Conservation (phyloP, 2,797 vertebrate species). For the Zalophus californianus region DNA sequence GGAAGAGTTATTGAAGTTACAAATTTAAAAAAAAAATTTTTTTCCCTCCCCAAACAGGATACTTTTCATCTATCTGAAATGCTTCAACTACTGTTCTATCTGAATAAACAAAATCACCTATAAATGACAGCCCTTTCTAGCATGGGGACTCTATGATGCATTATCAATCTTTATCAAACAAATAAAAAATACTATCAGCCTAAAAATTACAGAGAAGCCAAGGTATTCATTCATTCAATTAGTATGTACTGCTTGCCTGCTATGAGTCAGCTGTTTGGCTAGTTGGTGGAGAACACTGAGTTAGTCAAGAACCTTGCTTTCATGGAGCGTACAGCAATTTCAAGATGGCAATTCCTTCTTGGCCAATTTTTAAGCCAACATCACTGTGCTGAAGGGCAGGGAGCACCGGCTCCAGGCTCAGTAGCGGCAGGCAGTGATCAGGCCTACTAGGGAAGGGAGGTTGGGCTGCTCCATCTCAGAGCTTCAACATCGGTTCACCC, state of each 20-base stretch:
- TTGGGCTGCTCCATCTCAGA: background rate
- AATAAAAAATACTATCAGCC: constrained; percentile 34
- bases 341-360: background rate
- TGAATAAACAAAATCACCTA: constrained; percentile 45
- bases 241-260: background rate
- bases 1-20: constrained; percentile 23
- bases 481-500: background rate
- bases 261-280: background rate
- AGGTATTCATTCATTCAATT: background rate
- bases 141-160: background rate
- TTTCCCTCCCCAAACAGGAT: background rate
- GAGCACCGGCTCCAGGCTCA: background rate
- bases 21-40: background rate
- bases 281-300: background rate
- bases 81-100: constrained; percentile 20
- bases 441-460: background rate
- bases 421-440: background rate
- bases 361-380: background rate
- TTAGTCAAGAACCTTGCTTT: background rate
- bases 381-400: background rate
- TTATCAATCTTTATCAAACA: background rate
- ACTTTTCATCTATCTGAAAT: constrained; percentile 3
- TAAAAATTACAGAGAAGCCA: constrained; percentile 43
- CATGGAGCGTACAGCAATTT: background rate
- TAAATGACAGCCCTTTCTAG: constrained; percentile 10